Percentiles rank a stretch among this genome's conserved stretches.
Evolutionary conservation across 2,797 vertebrate species (phyloP).

Genomic region (Falco peregrinus): DNA sequence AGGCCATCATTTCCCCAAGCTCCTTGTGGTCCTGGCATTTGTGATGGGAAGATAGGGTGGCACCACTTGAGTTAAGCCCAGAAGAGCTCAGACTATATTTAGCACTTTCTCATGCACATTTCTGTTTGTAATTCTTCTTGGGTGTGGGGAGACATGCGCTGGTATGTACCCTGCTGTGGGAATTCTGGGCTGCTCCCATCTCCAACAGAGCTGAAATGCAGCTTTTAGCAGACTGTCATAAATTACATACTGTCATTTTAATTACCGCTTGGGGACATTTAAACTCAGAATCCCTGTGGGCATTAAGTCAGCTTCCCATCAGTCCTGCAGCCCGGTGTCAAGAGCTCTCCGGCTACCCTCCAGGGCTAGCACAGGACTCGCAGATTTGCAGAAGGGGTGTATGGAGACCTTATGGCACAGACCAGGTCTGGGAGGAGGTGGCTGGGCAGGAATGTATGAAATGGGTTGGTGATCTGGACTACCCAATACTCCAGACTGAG

Average conservation of each 20-base stretch:
- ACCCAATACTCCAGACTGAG: background rate
- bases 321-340: background rate
- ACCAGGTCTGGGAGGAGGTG: background rate
- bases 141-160: accelerated
- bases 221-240: background rate
- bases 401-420: background rate
- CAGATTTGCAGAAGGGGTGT: background rate
- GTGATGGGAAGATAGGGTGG: background rate
- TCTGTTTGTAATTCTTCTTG: background rate
- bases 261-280: background rate
- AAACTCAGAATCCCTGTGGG: background rate
- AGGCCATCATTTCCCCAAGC: background rate
- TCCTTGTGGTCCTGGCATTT: background rate
- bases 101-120: background rate
- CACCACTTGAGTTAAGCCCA: background rate
- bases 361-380: accelerated
- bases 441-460: background rate
- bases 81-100: background rate
- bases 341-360: background rate
- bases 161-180: background rate
- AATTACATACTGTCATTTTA: background rate
- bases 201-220: background rate
- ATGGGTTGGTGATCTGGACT: background rate
- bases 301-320: background rate
- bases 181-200: background rate